Percentiles rank a stretch among this genome's conserved stretches.
These are phyloP conservation scores for Hassar affinis DNA, from an alignment of 2,113 vertebrate genomes.

Conservation along the genomic window DNA sequence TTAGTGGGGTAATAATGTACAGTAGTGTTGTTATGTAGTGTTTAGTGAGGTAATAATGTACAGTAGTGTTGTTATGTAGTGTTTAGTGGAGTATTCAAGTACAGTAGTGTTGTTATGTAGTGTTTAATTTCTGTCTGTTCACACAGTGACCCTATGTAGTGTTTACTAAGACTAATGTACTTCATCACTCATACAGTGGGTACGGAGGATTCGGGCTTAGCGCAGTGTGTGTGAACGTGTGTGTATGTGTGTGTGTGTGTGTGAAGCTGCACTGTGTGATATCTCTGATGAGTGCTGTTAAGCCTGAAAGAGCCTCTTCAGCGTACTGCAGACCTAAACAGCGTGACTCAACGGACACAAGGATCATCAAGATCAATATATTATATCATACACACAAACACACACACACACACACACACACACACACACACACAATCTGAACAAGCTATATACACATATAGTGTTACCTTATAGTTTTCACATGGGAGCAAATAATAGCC, in stretches of 20 bases:
- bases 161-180: neutral
- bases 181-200: too few relatives aligned
- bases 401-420: constrained; percentile 23
- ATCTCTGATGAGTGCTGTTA: constrained; percentile 4
- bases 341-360: neutral
- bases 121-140: neutral
- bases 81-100: too few relatives aligned
- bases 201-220: too few relatives aligned
- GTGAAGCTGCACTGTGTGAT: neutral
- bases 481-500: neutral
- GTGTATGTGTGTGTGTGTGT: constrained; percentile 23
- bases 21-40: too few relatives aligned
- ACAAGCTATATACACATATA: neutral
- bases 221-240: constrained; percentile 2
- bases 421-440: neutral
- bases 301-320: constrained; percentile 32
- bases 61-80: too few relatives aligned
- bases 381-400: neutral
- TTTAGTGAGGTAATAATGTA: too few relatives aligned
- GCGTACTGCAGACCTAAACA: constrained; percentile 20
- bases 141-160: neutral
- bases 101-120: too few relatives aligned
- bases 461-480: neutral
- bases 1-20: too few relatives aligned
- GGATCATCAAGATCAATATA: constrained; percentile 11